Evolutionary conservation across 2,113 vertebrate species (phyloP), one percentile per base, ranked within the genome.

Genomic region (Actenoides lindsayi): DNA sequence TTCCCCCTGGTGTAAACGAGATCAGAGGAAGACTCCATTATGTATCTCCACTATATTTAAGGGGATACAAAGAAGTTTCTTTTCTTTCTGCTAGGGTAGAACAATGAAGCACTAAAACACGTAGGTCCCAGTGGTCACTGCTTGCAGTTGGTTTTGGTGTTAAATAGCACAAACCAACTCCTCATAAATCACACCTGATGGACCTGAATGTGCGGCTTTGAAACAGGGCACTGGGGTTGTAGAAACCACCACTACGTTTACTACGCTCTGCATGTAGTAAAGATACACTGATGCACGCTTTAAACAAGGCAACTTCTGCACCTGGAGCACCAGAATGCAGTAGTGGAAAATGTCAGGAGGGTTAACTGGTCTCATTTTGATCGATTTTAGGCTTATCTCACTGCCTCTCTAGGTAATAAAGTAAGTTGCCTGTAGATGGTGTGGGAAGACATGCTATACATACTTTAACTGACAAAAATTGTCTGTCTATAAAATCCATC

Each of bases 371-470:
- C 68, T 59, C 24, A 44, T 80, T 81, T 70, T 57, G 25, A 88
- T 83, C 25, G 62, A 30, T 83, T 81, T 59, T 62, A n/a, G 44
- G 46, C 31, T 81, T 37, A 54, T 46, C 60, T 54, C 37, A n/a
- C 25, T 81, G 59, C 23, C 42, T 74, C 12, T 81, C 19, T 54
- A 89, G 48, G 83, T 74, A 84, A 89, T 83, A 67, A 94, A 85
- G 42, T 41, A 76, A 94, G 51, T 75, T 94, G 70, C 48, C 50
- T 93, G 48, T 62, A 95, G 81, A 94, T 73, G 82, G 82, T 80
- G 54, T 76, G 83, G 84, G 75, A 96, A 95, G 75, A 74, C 51
- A 80, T 9, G 16, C 46, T 48, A 63, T 59, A 46, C 64, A 37
- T 75, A 80, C 62, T 73, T 50, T 27, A 71, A 69, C 50, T 80